Evolutionary conservation across 2,113 vertebrate species (phyloP).

Genomic region (Plestiodon gilberti): DNA sequence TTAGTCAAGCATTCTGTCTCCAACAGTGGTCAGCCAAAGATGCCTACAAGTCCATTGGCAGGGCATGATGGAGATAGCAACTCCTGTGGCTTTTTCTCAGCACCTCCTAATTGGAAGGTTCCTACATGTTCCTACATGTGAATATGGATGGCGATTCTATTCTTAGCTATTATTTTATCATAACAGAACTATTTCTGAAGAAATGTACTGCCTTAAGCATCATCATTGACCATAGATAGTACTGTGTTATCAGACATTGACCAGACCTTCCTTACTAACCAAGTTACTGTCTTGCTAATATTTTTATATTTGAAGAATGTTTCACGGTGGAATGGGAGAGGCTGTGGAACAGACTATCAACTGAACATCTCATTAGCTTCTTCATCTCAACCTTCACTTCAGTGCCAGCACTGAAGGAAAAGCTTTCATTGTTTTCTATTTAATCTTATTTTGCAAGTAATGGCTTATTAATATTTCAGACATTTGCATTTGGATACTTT

Average conservation of each 20-base stretch:
- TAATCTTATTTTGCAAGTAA: neutral
- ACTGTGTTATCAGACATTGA: neutral
- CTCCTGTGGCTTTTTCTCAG: neutral
- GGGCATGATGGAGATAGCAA: too few relatives aligned
- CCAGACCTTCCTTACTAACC: neutral
- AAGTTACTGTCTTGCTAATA: conserved; percentile 2
- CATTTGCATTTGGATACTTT: neutral
- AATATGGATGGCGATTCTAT: neutral
- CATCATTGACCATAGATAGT: neutral
- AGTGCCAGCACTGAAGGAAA: neutral
- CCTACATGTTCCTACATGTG: neutral
- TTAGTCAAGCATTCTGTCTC: neutral
- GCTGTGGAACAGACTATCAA: neutral
- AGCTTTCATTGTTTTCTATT: neutral
- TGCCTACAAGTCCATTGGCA: neutral
- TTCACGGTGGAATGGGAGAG: neutral
- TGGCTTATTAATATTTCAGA: neutral
- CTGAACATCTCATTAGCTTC: neutral
- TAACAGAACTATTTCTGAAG: neutral
- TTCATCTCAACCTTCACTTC: neutral
- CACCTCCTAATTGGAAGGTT: neutral
- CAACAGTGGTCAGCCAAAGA: too few relatives aligned
- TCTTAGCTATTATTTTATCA: neutral
- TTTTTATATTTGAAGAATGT: neutral
- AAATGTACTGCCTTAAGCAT: conserved; percentile 5